Evolutionary conservation across 2,888 invertebrate species (phyloP), one percentile per base, ranked within the genome.

Genomic region (Cactoblastis cactorum): DNA sequence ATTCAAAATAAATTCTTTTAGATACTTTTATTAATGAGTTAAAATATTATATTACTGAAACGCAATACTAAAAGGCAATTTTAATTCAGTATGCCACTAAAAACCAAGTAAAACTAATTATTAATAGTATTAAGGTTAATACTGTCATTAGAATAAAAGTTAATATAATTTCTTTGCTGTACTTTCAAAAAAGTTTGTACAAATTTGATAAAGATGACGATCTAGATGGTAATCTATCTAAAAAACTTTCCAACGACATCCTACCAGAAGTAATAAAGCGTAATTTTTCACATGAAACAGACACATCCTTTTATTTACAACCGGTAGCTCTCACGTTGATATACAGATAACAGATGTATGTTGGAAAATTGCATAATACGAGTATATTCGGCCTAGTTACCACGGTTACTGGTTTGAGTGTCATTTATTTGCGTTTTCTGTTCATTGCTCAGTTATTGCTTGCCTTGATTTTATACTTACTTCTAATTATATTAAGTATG

Each of bases 301-400:
- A 12, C 1, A 22, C 17, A 41, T 41, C 39, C 39, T 19, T 4
- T 2, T 6, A 33, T 32, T 33, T 45, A 18, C 6, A 11, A 49
- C 38, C 38, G 32, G 32, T 39, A 39, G 53, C 54, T 57, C 57
- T 45, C 53, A 57, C 54, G 49, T 53, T 53, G 52, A 55, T 57
- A 50, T 48, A 32, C 38, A 34, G 54, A 52, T 43, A 51, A 50
- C 52, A 54, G 45, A 54, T 51, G 46, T 52, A 51, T n/a, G n/a
- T n/a, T n/a, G n/a, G 35, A 46, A 51, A 39, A 49, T 57, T 54
- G 52, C 46, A 45, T 52, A 57, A 55, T 4, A 37, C n/a, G n/a
- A n/a, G n/a, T n/a, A n/a, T n/a, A n/a, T n/a, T 12, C 43, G 65
- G 54, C 67, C 69, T 53, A 69, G 71, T 73, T 74, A 65, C 74